Evolutionary conservation across 2,888 invertebrate species (phyloP).

Genomic region (Amorpha juglandis): DNA sequence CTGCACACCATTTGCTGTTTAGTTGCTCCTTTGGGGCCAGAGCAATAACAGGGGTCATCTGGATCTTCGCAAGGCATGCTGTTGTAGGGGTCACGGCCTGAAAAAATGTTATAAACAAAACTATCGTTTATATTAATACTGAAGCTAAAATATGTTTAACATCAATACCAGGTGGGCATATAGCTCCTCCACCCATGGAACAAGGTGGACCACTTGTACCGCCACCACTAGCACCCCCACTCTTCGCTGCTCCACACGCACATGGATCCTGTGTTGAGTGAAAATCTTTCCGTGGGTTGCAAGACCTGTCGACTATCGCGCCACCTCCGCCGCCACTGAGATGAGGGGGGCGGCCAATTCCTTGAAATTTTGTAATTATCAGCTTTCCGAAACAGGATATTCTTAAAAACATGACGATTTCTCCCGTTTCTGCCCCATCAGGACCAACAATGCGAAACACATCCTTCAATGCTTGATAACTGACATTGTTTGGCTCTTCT

Average conservation of each 20-base stretch:
- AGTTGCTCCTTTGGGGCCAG: constrained; percentile 60
- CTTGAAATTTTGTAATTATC: constrained; percentile 87
- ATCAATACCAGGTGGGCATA: constrained; percentile 60
- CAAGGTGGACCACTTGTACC: constrained; percentile 40
- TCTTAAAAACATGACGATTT: constrained; percentile 85
- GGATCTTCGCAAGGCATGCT: constrained; percentile 70
- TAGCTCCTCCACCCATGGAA: constrained; percentile 38
- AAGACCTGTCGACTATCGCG: constrained; percentile 64
- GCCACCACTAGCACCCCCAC: constrained; percentile 34
- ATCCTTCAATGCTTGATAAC: constrained; percentile 85
- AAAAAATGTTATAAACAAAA: constrained; percentile 30
- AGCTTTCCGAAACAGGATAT: constrained; percentile 87
- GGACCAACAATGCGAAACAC: constrained; percentile 81
- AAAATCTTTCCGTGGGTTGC: constrained; percentile 60
- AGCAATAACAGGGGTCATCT: constrained; percentile 73
- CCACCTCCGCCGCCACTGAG: constrained; percentile 49
- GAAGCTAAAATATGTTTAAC: not conserved
- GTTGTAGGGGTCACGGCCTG: constrained; percentile 61
- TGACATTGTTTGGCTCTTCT: constrained; percentile 73
- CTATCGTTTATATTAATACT: not conserved
- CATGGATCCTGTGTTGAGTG: constrained; percentile 67
- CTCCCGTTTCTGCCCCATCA: constrained; percentile 81
- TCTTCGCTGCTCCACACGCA: constrained; percentile 63
- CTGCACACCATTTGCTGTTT: constrained; percentile 67
- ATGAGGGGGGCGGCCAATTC: constrained; percentile 57